phyloP scores from a whole-genome alignment of 2,888 invertebrate species.

The Xylota segnis region DNA sequence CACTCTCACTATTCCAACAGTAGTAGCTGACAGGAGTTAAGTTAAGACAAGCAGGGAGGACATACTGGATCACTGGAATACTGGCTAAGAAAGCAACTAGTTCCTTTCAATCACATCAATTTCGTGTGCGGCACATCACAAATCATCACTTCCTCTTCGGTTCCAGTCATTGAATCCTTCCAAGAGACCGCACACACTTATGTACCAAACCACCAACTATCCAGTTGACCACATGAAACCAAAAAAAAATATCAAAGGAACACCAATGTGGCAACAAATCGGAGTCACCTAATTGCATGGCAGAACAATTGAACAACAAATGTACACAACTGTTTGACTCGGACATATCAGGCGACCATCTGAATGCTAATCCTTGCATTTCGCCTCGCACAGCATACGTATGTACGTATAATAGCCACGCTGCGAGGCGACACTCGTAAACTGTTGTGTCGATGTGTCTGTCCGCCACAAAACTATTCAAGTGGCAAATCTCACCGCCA shows the following conservation, averaged over 20 bases:
- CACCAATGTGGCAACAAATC: conserved; percentile 66
- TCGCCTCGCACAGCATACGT: conserved; percentile 18
- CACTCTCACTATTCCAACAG: too few relatives aligned
- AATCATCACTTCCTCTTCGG: background rate
- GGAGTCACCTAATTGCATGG: conserved; percentile 76
- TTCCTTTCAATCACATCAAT: too few relatives aligned
- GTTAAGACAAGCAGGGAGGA: too few relatives aligned
- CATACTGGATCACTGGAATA: too few relatives aligned
- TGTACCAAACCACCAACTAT: too few relatives aligned
- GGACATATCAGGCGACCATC: conserved; percentile 72
- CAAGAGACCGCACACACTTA: too few relatives aligned
- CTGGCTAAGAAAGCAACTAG: too few relatives aligned
- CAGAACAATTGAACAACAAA: conserved; percentile 76
- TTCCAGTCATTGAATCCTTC: conserved; percentile 55
- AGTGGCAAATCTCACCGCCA: conserved; percentile 68
- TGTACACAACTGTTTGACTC: conserved; percentile 72
- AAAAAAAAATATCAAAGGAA: conserved; percentile 26
- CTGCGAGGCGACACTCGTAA: conserved; percentile 75
- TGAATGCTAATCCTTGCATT: conserved; percentile 75
- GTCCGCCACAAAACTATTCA: conserved; percentile 63
- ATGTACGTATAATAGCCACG: conserved; percentile 29
- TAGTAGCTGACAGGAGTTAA: too few relatives aligned
- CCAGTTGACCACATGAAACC: conserved; percentile 25
- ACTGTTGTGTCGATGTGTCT: conserved; percentile 75
- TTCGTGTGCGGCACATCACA: too few relatives aligned